Evolutionary conservation across 2,113 vertebrate genomes (phyloP), one percentile per base, ranked within the genome.

Genomic region (Hoplias malabaricus): DNA sequence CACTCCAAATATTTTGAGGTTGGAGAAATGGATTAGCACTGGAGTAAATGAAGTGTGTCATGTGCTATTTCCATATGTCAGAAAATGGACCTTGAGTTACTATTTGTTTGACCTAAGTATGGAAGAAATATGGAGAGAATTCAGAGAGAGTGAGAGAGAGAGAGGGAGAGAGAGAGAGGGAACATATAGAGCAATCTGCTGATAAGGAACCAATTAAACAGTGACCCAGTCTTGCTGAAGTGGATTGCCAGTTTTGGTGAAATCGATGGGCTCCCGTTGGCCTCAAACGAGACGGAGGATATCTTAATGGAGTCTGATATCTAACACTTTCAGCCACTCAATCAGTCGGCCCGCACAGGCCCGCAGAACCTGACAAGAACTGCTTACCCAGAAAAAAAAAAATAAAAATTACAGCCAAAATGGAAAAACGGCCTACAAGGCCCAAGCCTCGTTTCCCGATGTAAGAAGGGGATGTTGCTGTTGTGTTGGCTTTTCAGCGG

Each of bases 151-250:
- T 48, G n/a, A 43, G 34, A 62, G 63, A 74, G 48, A 62, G 48
- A 69, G 69, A 43, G 23, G 40, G 34, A 27, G 19, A 36, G 14
- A 5, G 8, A 8, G 56, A 12, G 13, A 33, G 34, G 2, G 23
- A 21, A 36, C 46, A 25, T 62, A 46, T 69, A 56, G 14, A 56
- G 54, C 16, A 68, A 61, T 65, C 31, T 73, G 33, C 73, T 77
- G 73, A 84, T 80, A 82, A 84, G 48, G 69, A 80, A 53, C 69
- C 73, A 82, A 79, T 79, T 84, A 79, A 61, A 66, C 3, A 38
- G 33, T 48, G 1, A 70, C 73, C 16, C 12, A 36, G 27, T 33
- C 66, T 59, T 43, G 50, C 48, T 79, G 46, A 59, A 69, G n/a
- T 57, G 31, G 12, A 29, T 63, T 43, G 33, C 34, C 16, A 66